Evolutionary conservation across 2,888 invertebrate species (phyloP).

Genomic region (Eurois occulta): DNA sequence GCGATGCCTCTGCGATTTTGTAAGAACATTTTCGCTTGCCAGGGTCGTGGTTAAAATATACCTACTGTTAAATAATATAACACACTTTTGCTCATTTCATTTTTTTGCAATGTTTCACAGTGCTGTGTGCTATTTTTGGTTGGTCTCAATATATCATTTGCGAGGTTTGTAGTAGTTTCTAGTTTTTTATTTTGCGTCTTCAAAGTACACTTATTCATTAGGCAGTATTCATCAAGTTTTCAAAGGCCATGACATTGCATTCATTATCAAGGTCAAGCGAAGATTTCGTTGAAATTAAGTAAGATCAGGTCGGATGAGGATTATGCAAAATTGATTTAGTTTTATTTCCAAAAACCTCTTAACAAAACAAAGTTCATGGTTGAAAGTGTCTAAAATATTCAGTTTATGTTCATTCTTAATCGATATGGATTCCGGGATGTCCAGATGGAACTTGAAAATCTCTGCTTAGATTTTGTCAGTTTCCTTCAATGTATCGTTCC

Average conservation of each 20-base stretch:
- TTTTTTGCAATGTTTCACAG: slow-evolving; percentile 43
- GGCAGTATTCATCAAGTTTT: slow-evolving; percentile 13
- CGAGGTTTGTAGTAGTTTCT: slow-evolving; percentile 5
- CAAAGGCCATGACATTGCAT: slow-evolving; percentile 42
- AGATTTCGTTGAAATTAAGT: slow-evolving; percentile 37
- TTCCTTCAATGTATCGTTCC: not conserved
- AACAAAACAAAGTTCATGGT: slow-evolving; percentile 7
- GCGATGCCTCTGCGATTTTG: slow-evolving; percentile 62
- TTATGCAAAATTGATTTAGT: slow-evolving; percentile 12
- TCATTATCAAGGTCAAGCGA: slow-evolving; percentile 47
- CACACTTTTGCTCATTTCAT: slow-evolving; percentile 35
- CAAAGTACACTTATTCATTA: not conserved
- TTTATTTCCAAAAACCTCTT: slow-evolving; percentile 3
- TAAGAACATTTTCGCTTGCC: slow-evolving; percentile 52
- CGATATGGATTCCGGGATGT: too few relatives aligned
- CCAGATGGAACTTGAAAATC: too few relatives aligned
- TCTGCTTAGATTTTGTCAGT: not conserved
- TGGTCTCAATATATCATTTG: slow-evolving; percentile 17
- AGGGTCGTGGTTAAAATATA: slow-evolving; percentile 57
- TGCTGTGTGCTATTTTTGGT: slow-evolving; percentile 33
- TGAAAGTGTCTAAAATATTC: not conserved
- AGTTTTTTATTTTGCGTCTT: not conserved
- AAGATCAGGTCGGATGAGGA: slow-evolving; percentile 17
- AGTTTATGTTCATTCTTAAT: not conserved
- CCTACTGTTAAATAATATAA: slow-evolving; percentile 49